Conservation (phyloP, 1,140 invertebrate genomes). For the Lethocerus indicus region DNA sequence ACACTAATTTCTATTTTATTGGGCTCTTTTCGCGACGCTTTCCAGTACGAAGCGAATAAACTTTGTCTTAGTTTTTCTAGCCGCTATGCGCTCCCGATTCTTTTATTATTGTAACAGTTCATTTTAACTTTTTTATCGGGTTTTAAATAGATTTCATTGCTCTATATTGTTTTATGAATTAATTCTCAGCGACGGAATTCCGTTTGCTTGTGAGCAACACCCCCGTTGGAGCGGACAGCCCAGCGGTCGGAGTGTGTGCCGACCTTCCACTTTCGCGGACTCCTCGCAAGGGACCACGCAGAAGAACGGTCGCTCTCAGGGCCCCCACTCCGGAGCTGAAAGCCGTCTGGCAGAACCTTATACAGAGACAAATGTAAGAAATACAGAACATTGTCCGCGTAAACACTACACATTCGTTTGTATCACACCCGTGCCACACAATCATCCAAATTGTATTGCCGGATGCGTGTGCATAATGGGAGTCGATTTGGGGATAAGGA, state of each 20-base stretch:
- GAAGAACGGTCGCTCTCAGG: slow-evolving; percentile 49
- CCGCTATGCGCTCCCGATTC: too few species aligned
- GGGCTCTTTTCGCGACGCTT: too few species aligned
- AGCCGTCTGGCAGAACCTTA: slow-evolving; percentile 75
- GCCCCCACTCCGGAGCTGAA: slow-evolving; percentile 67
- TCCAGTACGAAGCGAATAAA: too few species aligned
- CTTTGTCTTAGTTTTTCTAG: too few species aligned
- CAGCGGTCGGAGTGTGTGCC: slow-evolving; percentile 40
- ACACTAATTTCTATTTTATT: too few species aligned
- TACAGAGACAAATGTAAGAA: slow-evolving; percentile 68
- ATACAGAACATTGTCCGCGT: too few species aligned
- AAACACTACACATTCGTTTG: too few species aligned
- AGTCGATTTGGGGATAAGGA: slow-evolving; percentile 15
- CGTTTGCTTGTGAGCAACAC: slow-evolving; percentile 37
- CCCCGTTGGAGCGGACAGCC: slow-evolving; percentile 40
- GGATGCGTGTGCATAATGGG: too few species aligned
- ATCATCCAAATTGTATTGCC: too few species aligned
- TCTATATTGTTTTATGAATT: neutral
- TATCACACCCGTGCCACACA: too few species aligned
- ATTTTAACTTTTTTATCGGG: too few species aligned
- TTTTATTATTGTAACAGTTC: too few species aligned
- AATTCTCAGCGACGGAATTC: slow-evolving; percentile 46
- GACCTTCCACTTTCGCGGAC: slow-evolving; percentile 29
- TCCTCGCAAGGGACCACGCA: slow-evolving; percentile 38
- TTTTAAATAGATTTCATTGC: neutral